Percentiles rank a stretch among this genome's conserved stretches.
Conservation (phyloP, 2,888 invertebrate species). For the Lysandra coridon region DNA sequence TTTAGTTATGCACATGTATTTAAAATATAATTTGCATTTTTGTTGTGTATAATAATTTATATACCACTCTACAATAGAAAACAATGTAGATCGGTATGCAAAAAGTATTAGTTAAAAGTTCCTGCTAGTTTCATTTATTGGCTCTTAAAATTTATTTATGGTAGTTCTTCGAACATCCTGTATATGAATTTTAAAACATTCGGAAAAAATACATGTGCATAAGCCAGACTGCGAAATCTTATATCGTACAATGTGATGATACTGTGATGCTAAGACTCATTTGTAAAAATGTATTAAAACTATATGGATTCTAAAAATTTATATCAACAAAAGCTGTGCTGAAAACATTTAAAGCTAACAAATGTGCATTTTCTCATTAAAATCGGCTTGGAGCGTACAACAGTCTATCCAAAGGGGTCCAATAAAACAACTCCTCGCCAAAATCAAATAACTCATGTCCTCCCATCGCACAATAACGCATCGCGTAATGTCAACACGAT, state of each 20-base stretch:
- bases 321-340: slow-evolving; percentile 63
- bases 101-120: too few relatives aligned
- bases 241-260: slow-evolving; percentile 58
- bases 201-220: not conserved
- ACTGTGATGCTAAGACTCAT: slow-evolving; percentile 59
- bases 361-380: slow-evolving; percentile 69
- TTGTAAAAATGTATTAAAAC: slow-evolving; percentile 42
- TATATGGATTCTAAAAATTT: slow-evolving; percentile 44
- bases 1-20: not conserved
- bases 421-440: slow-evolving; percentile 34
- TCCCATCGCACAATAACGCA: slow-evolving; percentile 36
- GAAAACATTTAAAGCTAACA: slow-evolving; percentile 68
- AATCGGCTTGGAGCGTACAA: slow-evolving; percentile 42
- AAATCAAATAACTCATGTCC: slow-evolving; percentile 31
- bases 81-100: not conserved
- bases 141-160: not conserved
- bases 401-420: slow-evolving; percentile 19
- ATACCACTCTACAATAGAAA: not conserved
- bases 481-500: slow-evolving; percentile 36
- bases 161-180: not conserved
- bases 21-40: not conserved
- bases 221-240: slow-evolving; percentile 28
- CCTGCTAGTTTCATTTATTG: not conserved
- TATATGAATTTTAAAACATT: not conserved
- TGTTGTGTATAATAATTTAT: not conserved